Base-by-base conservation (phyloP, 1,140 invertebrate species). In the Nasonia giraulti region DNA sequence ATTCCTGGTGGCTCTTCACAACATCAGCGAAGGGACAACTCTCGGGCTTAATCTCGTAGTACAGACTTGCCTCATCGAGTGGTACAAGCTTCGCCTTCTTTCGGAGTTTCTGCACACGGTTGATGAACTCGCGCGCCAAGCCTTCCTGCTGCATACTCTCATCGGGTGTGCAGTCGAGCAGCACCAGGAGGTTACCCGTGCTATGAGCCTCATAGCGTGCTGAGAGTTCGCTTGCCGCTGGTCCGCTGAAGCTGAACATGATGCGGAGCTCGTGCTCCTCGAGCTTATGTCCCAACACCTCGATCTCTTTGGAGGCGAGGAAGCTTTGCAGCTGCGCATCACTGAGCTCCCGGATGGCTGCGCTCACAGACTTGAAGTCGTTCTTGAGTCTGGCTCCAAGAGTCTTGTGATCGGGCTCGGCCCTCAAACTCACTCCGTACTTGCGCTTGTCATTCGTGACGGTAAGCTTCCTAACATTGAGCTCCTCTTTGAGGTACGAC, bases 71-170 rank as follows among this genome's bases (percentile, higher is more conserved):
- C 83, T 96, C 95, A 93, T 99, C 98, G 12, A 97, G 97, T 0
- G 98, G 98, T 27, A 98, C 96, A 17, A 99, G 93, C 89, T 97
- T 96, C 2, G 97, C 98, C 92, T 99, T 98, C 92, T 99, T 99
- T n/a, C 99, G 94, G 0, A 99, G 93, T 93, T 99, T 99, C 90
- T 99, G 99, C 66, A 99, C 95, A 71, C 99, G 95, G 91, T 99
- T 99, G 40, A 99, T 98, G 11, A 99, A 96, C 93, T 99, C 99
- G 84, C 99, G 94, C 0, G 98, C 97, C 83, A 96, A 94, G 40
- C 98, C 98, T 94, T 99, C 98, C 91, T 99, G 96, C 83, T 97
- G 93, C 96, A 99, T 97, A 3, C 95, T 95, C 88, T 97, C 96
- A 92, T 99, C 98, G 2, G 97, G 96, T 0, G 96, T 96, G 68